Base-by-base conservation (phyloP, 2,113 vertebrate genomes). In the Collichthys lucidus region DNA sequence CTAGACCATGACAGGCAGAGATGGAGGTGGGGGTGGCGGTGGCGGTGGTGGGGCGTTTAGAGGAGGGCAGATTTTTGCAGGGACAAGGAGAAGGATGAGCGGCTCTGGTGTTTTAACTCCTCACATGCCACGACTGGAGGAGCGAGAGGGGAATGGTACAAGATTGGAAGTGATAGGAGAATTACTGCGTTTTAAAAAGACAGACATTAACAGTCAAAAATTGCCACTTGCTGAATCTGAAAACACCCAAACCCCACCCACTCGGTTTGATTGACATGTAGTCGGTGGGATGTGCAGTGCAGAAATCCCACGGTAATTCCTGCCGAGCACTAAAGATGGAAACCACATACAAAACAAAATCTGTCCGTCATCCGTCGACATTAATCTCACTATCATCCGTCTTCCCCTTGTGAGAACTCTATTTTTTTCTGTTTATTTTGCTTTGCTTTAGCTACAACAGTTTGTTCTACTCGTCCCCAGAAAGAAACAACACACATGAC, bases 1-100 rank as follows among this genome's bases (percentile, higher is more conserved):
- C 92, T 94, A 85, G 94, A 95, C 94, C 94, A 90, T 95, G 92
- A 95, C 90, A 93, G 91, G 88, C 87, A 91, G 85, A 88, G 84
- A 90, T 89, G 86, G 91, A 85, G 76, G 74, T 63, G 62, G 64
- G 78, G 68, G 52, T 11, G 29, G 8, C 16, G 11, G 42, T 57
- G 40, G 56, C 49, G 68, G 72, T 9, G 75, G 35, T 8, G 35
- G 35, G 35, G 35, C 35, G 35, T 40, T 40, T 40, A 40, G 82
- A 71, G 81, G 74, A 61, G 62, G 79, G 83, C 49, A 85, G 78
- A 84, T 87, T 92, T 92, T 91, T 90, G 88, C 78, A 77, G 86
- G 82, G 86, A 92, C 89, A 88, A 89, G 91, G 80, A 88, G 80
- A 89, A 83, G 86, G 88, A 93, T 93, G 94, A 93, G 86, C 73